Evolutionary conservation across 2,888 invertebrate species (phyloP).

Genomic region (Noctua janthina): DNA sequence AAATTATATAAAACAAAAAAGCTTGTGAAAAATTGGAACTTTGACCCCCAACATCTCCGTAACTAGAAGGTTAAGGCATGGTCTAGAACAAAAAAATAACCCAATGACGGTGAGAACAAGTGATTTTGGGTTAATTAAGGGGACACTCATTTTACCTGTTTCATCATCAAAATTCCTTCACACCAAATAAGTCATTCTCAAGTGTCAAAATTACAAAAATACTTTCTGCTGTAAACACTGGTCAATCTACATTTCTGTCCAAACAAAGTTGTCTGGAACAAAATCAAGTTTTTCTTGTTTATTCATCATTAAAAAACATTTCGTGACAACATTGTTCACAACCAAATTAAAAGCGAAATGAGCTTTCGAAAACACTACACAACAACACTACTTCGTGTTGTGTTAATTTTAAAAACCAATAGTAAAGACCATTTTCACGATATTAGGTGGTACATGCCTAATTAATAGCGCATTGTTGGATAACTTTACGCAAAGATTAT

Average conservation of each 20-base stretch:
- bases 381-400: not conserved
- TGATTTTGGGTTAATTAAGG: too few species aligned
- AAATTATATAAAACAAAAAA: too few species aligned
- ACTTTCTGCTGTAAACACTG: slow-evolving; percentile 15
- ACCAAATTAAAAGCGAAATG: slow-evolving; percentile 1
- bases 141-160: too few species aligned
- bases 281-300: slow-evolving; percentile 20
- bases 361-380: not conserved
- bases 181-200: not conserved
- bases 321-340: slow-evolving; percentile 9
- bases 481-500: too few species aligned
- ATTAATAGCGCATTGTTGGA: not conserved
- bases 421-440: not conserved
- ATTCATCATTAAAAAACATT: slow-evolving; percentile 32
- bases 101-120: too few species aligned
- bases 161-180: slow-evolving; percentile 5
- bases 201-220: slow-evolving; percentile 6
- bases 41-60: too few species aligned
- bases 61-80: too few species aligned
- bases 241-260: slow-evolving; percentile 26
- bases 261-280: slow-evolving; percentile 16
- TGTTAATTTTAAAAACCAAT: not conserved
- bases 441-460: not conserved
- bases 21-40: too few species aligned
- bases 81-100: too few species aligned